A percentile compares a stretch with the other conserved stretches of the same genome.
phyloP scores from a whole-genome alignment of 2,888 invertebrate species.

The Gymnosoma rotundatum region DNA sequence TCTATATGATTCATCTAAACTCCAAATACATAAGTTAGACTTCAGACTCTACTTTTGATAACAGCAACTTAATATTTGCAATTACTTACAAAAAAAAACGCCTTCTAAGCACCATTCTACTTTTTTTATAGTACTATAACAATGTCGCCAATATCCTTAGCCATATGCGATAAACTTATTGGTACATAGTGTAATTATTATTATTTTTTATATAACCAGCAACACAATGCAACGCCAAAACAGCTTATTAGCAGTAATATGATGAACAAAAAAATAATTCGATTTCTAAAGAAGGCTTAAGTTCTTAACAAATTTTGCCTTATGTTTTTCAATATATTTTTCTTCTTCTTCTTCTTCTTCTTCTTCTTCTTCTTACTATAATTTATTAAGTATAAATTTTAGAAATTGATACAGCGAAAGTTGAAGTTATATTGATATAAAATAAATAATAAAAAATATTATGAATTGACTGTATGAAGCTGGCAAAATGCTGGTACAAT shows the following conservation, averaged over 20 bases:
- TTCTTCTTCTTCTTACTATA: neutral
- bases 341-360: neutral
- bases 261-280: constrained; percentile 55
- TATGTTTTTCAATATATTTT: neutral
- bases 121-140: neutral
- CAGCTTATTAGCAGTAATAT: constrained; percentile 60
- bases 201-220: neutral
- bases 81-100: constrained; percentile 42
- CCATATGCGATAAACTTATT: constrained; percentile 65
- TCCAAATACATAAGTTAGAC: neutral
- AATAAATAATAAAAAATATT: constrained; percentile 19
- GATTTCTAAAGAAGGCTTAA: constrained; percentile 67
- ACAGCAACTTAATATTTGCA: constrained; percentile 51
- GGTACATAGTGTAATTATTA: constrained; percentile 33
- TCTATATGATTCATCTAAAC: too few species aligned
- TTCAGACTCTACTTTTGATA: constrained; percentile 10
- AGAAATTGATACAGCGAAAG: constrained; percentile 17
- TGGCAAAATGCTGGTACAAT: constrained; percentile 50
- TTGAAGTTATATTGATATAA: constrained; percentile 29
- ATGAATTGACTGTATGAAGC: constrained; percentile 49
- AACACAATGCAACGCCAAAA: constrained; percentile 21
- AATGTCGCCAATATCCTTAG: constrained; percentile 61
- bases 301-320: constrained; percentile 42
- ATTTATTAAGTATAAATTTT: neutral
- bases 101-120: constrained; percentile 11